Evolutionary conservation across 23 tunicate species (phyloP).

Genomic region (Clavelina lepadiformis): DNA sequence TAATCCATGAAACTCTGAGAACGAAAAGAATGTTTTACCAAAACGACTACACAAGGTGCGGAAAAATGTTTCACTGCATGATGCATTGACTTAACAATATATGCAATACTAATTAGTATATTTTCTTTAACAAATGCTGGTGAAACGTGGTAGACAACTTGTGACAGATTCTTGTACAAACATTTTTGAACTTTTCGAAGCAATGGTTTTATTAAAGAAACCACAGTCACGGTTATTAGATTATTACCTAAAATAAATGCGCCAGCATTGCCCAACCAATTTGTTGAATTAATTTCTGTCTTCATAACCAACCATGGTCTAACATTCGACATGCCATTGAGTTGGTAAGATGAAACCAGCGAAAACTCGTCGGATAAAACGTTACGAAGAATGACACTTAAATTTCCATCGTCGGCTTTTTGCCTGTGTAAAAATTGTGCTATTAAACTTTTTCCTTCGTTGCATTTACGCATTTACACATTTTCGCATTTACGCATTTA

Average conservation of each 20-base stretch:
- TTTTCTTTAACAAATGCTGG: too few relatives aligned
- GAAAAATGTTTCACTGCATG: background rate
- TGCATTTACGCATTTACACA: too few relatives aligned
- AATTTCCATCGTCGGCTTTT: constrained; percentile 27
- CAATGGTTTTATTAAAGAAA: too few relatives aligned
- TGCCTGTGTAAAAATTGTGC: constrained; percentile 26
- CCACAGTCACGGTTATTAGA: too few relatives aligned
- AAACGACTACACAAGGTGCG: background rate
- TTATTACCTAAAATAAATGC: constrained; percentile 43
- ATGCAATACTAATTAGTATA: background rate
- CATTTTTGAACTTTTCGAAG: too few relatives aligned
- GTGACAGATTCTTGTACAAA: too few relatives aligned
- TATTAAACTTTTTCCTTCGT: background rate
- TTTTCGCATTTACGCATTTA: too few relatives aligned
- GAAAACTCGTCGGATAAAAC: background rate
- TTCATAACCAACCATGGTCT: constrained; percentile 58
- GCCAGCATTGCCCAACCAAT: constrained; percentile 16
- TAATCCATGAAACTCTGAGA: constrained; percentile 69
- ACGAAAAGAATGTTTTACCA: background rate
- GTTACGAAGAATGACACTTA: constrained; percentile 39
- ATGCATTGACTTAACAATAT: background rate
- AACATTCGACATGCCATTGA: constrained; percentile 6
- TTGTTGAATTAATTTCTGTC: constrained; percentile 39
- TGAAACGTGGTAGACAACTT: too few relatives aligned
- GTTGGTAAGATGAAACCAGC: constrained; percentile 9